Conservation (phyloP, 2,113 vertebrate species). For the Holacanthus passer region DNA sequence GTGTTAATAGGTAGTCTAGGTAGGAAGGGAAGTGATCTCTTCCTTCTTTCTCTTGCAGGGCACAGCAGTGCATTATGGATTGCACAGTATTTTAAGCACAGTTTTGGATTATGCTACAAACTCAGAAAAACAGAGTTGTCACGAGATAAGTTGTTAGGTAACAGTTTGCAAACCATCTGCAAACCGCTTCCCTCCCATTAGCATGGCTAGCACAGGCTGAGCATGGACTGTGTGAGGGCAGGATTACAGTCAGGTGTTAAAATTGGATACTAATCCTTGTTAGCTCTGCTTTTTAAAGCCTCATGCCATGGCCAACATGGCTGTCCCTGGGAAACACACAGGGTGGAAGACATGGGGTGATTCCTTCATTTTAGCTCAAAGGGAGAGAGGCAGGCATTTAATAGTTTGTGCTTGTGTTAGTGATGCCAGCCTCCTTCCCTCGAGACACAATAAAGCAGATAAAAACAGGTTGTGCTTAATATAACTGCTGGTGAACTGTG, state of each 20-base stretch:
- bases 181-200: constrained; percentile 65
- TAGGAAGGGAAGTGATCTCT: background rate
- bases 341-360: constrained; percentile 14
- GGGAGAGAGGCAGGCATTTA: background rate
- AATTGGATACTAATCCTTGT: constrained; percentile 85
- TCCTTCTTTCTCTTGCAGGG: no score
- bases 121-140: constrained; percentile 12
- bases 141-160: constrained; percentile 69
- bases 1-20: background rate
- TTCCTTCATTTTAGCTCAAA: constrained; percentile 39
- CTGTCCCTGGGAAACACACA: constrained; percentile 45
- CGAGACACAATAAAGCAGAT: background rate
- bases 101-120: background rate
- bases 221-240: constrained; percentile 69
- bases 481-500: background rate
- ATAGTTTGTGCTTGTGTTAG: background rate
- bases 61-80: background rate
- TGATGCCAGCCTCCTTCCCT: background rate
- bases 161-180: constrained; percentile 42
- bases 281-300: constrained; percentile 80
- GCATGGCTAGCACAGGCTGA: constrained; percentile 76
- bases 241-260: constrained; percentile 86
- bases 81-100: background rate
- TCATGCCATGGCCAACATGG: constrained; percentile 39
- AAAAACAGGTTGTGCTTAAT: background rate